phyloP scores from a whole-genome alignment of 2,888 invertebrate genomes.

The Syrista parreyssii region DNA sequence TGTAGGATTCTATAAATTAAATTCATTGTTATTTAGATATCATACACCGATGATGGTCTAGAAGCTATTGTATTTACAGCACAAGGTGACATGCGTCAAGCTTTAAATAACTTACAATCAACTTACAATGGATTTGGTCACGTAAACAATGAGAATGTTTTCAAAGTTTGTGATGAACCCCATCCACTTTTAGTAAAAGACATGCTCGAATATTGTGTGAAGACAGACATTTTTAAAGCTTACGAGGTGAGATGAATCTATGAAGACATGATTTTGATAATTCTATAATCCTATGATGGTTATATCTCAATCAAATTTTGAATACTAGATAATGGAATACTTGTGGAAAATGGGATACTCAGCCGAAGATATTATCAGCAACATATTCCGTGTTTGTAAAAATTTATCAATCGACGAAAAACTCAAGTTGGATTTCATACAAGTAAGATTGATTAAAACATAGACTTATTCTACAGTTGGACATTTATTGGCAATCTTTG shows the following conservation, averaged over 20 bases:
- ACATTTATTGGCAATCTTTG: not conserved
- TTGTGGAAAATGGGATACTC: slow-evolving; percentile 96
- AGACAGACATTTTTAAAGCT: slow-evolving; percentile 86
- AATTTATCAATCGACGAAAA: slow-evolving; percentile 84
- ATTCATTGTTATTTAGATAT: slow-evolving; percentile 67
- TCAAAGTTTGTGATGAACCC: slow-evolving; percentile 99
- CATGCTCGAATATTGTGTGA: slow-evolving; percentile 87
- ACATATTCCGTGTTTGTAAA: slow-evolving; percentile 94
- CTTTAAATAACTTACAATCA: slow-evolving; percentile 96
- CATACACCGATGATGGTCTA: slow-evolving; percentile 91
- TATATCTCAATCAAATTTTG: not conserved
- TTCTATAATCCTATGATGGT: not conserved
- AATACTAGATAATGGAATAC: slow-evolving; percentile 79
- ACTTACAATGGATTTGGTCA: slow-evolving; percentile 92
- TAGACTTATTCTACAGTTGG: not conserved
- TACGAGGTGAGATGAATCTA: slow-evolving; percentile 71
- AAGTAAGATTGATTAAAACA: slow-evolving; percentile 66
- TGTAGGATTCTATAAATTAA: not conserved
- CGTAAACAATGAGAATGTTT: slow-evolving; percentile 94
- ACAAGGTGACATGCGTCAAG: slow-evolving; percentile 98
- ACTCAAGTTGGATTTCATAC: slow-evolving; percentile 85
- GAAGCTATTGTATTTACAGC: slow-evolving; percentile 98
- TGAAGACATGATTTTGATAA: slow-evolving; percentile 10
- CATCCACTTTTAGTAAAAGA: slow-evolving; percentile 93
- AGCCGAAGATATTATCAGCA: slow-evolving; percentile 95